Evolutionary conservation across 2,797 vertebrate genomes (phyloP).

Genomic region (Pantherophis alleghaniensis): DNA sequence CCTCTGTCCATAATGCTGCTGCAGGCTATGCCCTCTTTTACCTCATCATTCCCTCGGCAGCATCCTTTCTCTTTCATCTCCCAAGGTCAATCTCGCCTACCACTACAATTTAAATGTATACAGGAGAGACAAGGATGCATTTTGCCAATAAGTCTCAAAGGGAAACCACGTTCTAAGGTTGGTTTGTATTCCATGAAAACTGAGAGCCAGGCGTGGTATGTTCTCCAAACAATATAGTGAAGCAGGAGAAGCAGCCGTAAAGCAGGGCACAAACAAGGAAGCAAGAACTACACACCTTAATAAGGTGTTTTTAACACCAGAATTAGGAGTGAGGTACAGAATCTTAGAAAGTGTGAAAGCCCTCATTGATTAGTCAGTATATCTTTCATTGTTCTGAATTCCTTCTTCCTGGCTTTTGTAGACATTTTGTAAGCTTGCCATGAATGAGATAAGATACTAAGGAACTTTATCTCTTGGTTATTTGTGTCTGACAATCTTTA

Average conservation of each 20-base stretch:
- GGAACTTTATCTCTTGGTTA: neutral
- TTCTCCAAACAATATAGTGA: neutral
- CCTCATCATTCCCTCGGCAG: too few relatives aligned
- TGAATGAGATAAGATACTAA: neutral
- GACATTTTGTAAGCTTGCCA: neutral
- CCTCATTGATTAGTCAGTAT: neutral
- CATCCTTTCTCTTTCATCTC: too few relatives aligned
- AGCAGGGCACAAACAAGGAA: neutral
- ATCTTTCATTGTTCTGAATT: neutral
- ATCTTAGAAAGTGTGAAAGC: neutral
- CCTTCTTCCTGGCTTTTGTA: neutral
- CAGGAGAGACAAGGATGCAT: neutral
- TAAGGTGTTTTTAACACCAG: neutral
- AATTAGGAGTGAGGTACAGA: neutral
- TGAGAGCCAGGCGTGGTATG: neutral
- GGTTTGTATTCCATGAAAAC: neutral
- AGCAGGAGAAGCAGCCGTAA: neutral
- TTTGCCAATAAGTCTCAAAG: neutral
- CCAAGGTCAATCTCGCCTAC: too few relatives aligned
- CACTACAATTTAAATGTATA: neutral
- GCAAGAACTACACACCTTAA: neutral
- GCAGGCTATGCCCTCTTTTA: too few relatives aligned
- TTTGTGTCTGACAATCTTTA: neutral
- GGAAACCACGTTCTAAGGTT: neutral
- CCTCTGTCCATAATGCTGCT: too few relatives aligned